Evolutionary conservation across 2,113 vertebrate genomes (phyloP), one percentile per base, ranked within the genome.

Genomic region (Nibea albiflora): DNA sequence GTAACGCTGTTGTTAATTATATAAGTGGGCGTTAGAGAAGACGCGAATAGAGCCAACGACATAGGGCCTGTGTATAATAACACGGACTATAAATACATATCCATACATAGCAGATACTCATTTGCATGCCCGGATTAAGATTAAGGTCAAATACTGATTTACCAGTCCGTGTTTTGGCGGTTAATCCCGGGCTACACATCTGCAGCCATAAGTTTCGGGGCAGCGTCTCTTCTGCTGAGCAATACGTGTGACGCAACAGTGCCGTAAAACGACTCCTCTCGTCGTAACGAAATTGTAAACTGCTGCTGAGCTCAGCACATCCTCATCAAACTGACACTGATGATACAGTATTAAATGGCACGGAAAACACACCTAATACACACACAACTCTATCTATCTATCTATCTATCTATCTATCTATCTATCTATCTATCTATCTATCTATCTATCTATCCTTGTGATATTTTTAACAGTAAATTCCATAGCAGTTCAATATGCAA

Each of bases 171-270:
- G 57, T 64, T 75, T 73, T 35, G 20, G 70, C 68, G 56, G 50
- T 66, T 83, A 75, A 88, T 88, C 86, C 87, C 15, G 31, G 70
- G 78, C 83, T 76, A 73, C 88, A 91, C 85, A 80, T 64, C 82
- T 68, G 84, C 50, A 79, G 79, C 85, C 57, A 14, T 22, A 78
- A 81, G n/a, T 88, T 89, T 85, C 56, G 6, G 22, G 35, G 16
- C 69, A 66, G 77, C 73, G 16, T 54, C 64, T 75, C 74, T 71
- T 89, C 72, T 75, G 91, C 80, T 84, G 88, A 88, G 90, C 90
- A 89, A 91, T 87, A 70, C 7, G 19, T 61, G 52, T 93, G 92
- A 93, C 93, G 93, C 84, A 50, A 49, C 42, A n/a, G 54, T 46
- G 87, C 81, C 87, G 85, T 77, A 89, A 76, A 15, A 20, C 0